Evolutionary conservation across 2,113 vertebrate genomes (phyloP).

Genomic region (Chaetura pelagica): DNA sequence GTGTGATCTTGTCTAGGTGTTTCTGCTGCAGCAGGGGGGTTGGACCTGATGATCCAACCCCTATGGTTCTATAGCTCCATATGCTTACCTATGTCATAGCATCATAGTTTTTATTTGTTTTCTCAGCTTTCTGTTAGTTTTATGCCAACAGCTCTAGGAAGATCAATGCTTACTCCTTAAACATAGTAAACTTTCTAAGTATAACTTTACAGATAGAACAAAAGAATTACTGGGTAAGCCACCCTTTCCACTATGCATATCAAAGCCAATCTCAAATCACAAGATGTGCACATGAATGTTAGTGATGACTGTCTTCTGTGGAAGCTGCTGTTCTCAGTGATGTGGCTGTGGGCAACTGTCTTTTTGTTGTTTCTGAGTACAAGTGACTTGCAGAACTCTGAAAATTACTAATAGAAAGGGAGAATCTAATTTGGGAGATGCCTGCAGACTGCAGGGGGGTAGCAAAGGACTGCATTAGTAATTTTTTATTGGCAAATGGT

Average conservation of each 20-base stretch:
- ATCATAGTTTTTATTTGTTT: not conserved
- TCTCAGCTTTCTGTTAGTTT: not conserved
- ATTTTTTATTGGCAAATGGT: not conserved
- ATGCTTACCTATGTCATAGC: not conserved
- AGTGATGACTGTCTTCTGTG: not conserved
- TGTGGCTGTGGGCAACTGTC: not conserved
- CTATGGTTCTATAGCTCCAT: not conserved
- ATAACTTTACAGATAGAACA: not conserved
- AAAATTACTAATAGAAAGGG: not conserved
- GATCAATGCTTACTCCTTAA: not conserved
- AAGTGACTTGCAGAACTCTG: not conserved
- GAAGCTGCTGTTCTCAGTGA: not conserved
- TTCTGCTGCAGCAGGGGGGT: too few relatives aligned
- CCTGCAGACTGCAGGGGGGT: too few relatives aligned
- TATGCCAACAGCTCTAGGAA: not conserved
- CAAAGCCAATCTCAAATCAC: not conserved
- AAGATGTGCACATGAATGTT: not conserved
- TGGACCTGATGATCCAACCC: too few relatives aligned
- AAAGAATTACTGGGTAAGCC: not conserved
- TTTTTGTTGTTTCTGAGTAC: not conserved
- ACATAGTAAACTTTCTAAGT: not conserved
- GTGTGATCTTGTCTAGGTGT: too few relatives aligned
- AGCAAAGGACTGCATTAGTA: not conserved
- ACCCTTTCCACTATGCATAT: accelerated
- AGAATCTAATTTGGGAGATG: not conserved